Conservation (phyloP, 1,140 invertebrate species). For the Atopsyche davidsoni region DNA sequence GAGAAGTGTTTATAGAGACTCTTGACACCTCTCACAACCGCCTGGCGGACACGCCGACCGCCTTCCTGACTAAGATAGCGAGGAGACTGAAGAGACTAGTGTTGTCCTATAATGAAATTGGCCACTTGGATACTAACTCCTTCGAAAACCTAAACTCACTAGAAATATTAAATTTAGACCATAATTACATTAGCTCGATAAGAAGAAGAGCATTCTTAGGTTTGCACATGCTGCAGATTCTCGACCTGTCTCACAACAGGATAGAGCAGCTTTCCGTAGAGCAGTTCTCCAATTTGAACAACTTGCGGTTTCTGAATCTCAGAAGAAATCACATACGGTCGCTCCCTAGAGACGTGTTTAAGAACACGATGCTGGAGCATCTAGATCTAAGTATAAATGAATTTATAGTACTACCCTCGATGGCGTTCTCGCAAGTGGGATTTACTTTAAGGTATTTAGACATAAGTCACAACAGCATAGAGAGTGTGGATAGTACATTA, state of each 20-base stretch:
- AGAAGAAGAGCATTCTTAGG: constrained; percentile 69
- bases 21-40: constrained; percentile 67
- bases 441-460: constrained; percentile 70
- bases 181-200: constrained; percentile 68
- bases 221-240: constrained; percentile 63
- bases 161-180: constrained; percentile 66
- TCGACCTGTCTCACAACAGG: constrained; percentile 74
- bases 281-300: constrained; percentile 73
- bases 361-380: constrained; percentile 71
- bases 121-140: constrained; percentile 60
- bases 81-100: constrained; percentile 58
- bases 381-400: constrained; percentile 75
- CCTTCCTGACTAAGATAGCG: constrained; percentile 56
- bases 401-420: constrained; percentile 66
- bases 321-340: constrained; percentile 70
- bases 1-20: constrained; percentile 55
- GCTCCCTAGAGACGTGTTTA: constrained; percentile 72
- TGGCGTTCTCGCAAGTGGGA: constrained; percentile 66
- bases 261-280: constrained; percentile 71
- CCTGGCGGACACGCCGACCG: constrained; percentile 57
- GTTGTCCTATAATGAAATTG: constrained; percentile 69
- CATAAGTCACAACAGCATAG: constrained; percentile 72
- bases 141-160: constrained; percentile 63
- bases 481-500: constrained; percentile 82
- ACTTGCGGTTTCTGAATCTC: constrained; percentile 69